Conservation (phyloP, 2,888 invertebrate genomes). For the Apocheima hispidaria region DNA sequence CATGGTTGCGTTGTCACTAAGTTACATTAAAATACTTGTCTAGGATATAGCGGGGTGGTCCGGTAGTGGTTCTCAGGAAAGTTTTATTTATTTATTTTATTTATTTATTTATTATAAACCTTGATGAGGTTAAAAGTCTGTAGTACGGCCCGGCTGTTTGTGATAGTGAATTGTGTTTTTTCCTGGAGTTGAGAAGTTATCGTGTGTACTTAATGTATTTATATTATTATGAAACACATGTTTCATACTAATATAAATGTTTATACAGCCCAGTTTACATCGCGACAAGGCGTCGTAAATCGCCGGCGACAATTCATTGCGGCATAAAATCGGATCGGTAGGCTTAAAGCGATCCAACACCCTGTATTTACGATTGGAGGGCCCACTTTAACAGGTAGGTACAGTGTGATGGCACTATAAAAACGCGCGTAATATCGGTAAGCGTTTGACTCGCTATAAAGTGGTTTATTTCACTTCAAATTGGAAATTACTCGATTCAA, state of each 20-base stretch:
- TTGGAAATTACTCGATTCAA: conserved; percentile 46
- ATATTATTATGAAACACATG: too few relatives aligned
- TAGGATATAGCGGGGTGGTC: too few relatives aligned
- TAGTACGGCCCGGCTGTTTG: neutral
- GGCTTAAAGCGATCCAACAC: conserved; percentile 70
- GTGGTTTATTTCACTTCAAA: conserved; percentile 54
- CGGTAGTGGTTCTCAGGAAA: neutral
- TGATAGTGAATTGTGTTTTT: conserved; percentile 12
- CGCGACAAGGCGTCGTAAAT: conserved; percentile 68
- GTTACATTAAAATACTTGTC: too few relatives aligned
- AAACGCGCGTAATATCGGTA: conserved; percentile 75
- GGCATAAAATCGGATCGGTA: conserved; percentile 76
- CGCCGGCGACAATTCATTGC: conserved; percentile 70
- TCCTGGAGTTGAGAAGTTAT: conserved; percentile 37
- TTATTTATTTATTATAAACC: neutral
- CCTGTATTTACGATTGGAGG: conserved; percentile 75
- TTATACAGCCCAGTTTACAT: conserved; percentile 66
- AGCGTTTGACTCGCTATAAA: conserved; percentile 74
- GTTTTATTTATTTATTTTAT: neutral
- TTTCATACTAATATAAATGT: conserved; percentile 54
- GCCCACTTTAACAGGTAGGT: conserved; percentile 71
- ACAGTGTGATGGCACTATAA: conserved; percentile 74
- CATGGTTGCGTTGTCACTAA: too few relatives aligned
- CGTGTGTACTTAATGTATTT: conserved; percentile 53
- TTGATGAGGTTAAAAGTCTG: conserved; percentile 3